Percentiles rank a stretch among this genome's conserved stretches.
Evolutionary conservation across 2,113 vertebrate genomes (phyloP).

Genomic region (Eubucco bourcierii): DNA sequence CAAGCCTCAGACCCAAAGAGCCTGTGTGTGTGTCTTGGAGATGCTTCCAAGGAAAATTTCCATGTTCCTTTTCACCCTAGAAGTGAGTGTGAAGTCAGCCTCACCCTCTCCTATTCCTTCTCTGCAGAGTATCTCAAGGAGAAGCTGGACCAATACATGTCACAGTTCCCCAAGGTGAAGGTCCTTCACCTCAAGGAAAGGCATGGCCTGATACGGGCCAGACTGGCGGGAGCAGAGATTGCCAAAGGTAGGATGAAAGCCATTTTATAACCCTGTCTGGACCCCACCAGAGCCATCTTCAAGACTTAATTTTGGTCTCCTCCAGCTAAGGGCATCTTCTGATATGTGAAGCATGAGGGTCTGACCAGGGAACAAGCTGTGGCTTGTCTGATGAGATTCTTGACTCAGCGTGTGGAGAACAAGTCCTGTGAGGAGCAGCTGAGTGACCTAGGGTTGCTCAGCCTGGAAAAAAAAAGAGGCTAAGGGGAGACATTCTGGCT

Average conservation of each 20-base stretch:
- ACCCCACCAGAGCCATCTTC: too few relatives aligned
- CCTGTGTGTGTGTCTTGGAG: neutral
- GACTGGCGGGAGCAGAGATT: conserved; percentile 85
- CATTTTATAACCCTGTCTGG: rapidly evolving
- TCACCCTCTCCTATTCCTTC: neutral
- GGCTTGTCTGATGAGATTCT: neutral
- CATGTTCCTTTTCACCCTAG: rapidly evolving
- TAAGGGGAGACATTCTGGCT: neutral
- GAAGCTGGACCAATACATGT: conserved; percentile 88
- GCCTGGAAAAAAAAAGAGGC: neutral
- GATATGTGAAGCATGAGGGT: rapidly evolving
- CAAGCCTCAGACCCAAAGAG: rapidly evolving
- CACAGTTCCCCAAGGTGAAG: conserved; percentile 87
- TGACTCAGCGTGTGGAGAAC: neutral
- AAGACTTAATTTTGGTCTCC: rapidly evolving
- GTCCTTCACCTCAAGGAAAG: conserved; percentile 89
- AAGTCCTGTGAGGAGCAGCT: neutral
- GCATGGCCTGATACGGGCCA: conserved; percentile 91
- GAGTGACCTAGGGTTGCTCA: neutral
- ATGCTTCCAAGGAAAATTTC: neutral
- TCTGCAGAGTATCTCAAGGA: conserved; percentile 86
- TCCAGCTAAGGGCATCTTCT: neutral
- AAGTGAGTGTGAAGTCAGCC: rapidly evolving
- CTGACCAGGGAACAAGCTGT: neutral
- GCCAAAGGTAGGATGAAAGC: conserved; percentile 80